These are phyloP conservation scores for Eunapius fragilis DNA, from an alignment of 37 sponge, comb jelly and placozoan species.

Conservation along the genomic window DNA sequence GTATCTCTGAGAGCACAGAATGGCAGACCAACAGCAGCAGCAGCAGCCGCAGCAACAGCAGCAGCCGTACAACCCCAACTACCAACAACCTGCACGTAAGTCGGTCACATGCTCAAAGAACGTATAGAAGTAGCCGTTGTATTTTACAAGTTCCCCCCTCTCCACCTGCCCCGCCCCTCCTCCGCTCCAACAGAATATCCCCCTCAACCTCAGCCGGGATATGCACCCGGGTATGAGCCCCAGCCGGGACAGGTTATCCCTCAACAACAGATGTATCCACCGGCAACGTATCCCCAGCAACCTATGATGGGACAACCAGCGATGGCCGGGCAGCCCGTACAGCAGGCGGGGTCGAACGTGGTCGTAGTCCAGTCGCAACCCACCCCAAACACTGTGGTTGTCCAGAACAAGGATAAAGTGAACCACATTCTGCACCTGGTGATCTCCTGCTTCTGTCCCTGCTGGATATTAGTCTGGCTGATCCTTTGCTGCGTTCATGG, in stretches of 20 bases:
- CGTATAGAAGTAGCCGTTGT: neutral
- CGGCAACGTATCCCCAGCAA: neutral
- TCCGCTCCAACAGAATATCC: neutral
- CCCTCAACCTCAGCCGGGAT: neutral
- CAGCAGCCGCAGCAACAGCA: too few relatives aligned
- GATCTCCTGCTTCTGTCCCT: slow-evolving; percentile 34
- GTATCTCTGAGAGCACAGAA: neutral
- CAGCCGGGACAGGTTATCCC: neutral
- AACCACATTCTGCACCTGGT: slow-evolving; percentile 46
- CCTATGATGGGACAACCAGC: neutral
- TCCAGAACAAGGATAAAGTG: neutral
- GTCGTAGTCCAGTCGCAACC: neutral
- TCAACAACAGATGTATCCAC: neutral
- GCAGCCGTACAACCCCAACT: neutral
- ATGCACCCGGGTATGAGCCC: neutral
- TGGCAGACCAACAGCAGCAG: neutral
- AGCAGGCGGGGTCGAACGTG: neutral
- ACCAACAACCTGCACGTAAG: neutral
- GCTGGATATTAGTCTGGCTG: slow-evolving; percentile 40
- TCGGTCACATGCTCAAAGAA: too few relatives aligned
- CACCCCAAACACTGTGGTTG: neutral
- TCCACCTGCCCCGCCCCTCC: neutral
- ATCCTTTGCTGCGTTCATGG: slow-evolving; percentile 1
- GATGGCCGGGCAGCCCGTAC: neutral
- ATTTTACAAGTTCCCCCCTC: neutral